Percentiles rank a stretch among this genome's conserved stretches.
phyloP scores from a whole-genome alignment of 2,888 invertebrate genomes.

The Drosophila flavopinicola region DNA sequence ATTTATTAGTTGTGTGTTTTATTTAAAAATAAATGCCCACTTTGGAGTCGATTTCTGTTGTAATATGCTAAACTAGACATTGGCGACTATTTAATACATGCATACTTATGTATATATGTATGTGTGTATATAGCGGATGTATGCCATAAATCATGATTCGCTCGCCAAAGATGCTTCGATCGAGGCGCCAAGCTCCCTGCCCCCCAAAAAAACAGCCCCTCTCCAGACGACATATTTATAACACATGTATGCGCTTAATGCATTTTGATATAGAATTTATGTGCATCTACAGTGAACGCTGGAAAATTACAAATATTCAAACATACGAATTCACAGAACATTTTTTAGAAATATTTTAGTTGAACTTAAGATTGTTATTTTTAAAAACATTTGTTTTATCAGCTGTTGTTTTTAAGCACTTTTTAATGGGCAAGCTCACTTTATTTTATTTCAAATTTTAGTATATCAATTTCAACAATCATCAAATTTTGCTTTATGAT shows the following conservation, averaged over 20 bases:
- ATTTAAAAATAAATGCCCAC: conserved; percentile 17
- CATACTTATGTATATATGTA: conserved; percentile 17
- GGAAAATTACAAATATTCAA: not conserved
- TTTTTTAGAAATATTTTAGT: not conserved
- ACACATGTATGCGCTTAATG: conserved; percentile 54
- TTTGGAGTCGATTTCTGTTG: conserved; percentile 35
- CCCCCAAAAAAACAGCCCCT: conserved; percentile 9
- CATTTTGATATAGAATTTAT: conserved; percentile 10
- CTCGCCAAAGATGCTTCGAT: conserved; percentile 53
- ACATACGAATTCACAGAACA: not conserved
- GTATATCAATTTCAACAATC: no score
- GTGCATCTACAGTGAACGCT: conserved; percentile 7
- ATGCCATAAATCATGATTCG: conserved; percentile 69
- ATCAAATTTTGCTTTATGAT: no score
- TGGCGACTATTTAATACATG: conserved; percentile 35
- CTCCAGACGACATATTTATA: conserved; percentile 54
- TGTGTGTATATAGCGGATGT: conserved; percentile 58
- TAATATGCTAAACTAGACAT: conserved; percentile 39
- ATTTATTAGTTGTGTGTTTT: conserved; percentile 54
- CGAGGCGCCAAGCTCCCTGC: conserved; percentile 20
- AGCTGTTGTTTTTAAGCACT: no score
- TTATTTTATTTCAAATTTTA: no score
- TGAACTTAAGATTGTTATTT: not conserved
- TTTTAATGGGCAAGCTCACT: no score
- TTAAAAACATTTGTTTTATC: not conserved